Evolutionary conservation across 2,888 invertebrate species (phyloP), one percentile per base, ranked within the genome.

Genomic region (Pterobdella sp.): DNA sequence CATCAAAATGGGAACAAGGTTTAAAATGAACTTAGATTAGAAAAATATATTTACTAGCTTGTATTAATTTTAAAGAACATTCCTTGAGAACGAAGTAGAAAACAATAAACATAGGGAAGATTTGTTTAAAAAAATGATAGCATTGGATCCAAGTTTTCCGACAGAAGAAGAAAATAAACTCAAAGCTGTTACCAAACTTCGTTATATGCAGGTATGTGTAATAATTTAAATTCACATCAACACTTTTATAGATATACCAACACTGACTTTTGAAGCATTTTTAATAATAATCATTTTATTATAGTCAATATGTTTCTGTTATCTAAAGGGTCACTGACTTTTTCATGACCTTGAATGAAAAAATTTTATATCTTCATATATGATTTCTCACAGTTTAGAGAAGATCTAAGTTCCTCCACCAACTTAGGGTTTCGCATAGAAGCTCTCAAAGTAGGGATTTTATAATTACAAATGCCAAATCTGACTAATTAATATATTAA

Each of bases 381-480:
- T 69, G 31, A 31, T 2, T 3, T 52, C 29, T 31, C 63, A 7
- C 73, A 78, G 78, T 78, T 81, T 75, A 76, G 96, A 73, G 96
- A 97, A 85, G 88, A 91, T 77, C 91, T 92, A 82, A 94, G 94
- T 75, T 94, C 94, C 1, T 92, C 94, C 0, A 91, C 93, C 76
- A 88, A 90, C 74, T 90, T 93, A 80, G 96, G 96, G 1, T 97
- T 97, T 84, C 87, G 97, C 78, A 93, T 97, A 79, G 97, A 97
- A 85, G 97, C 94, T 1, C 89, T 96, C 83, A 93, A 94, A 84
- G 87, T 87, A 78, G 80, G 81, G 42, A 66, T 7, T 42, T 18
- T 42, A 42, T 7, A 14, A 18, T 42, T 26, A 56, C 60, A 18
- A 22, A n/a, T 22, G 26, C 60, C 18, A 22, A 56, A 22, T 26